A percentile compares a stretch with the other conserved stretches of the same genome.
These are phyloP conservation scores for Ephestia elutella DNA, from an alignment of 1,140 invertebrate species.

Conservation along the genomic window DNA sequence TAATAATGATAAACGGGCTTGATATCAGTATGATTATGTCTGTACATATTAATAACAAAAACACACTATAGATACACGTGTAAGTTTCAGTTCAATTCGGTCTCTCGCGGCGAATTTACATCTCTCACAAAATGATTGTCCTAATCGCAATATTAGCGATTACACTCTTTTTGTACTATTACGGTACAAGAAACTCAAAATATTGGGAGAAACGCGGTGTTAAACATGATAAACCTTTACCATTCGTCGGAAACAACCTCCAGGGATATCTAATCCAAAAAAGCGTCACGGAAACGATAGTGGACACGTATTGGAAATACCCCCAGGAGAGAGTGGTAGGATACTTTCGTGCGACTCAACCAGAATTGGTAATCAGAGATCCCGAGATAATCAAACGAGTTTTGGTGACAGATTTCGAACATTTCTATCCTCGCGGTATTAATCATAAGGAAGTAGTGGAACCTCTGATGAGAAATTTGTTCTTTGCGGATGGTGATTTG, in stretches of 20 bases:
- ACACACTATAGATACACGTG: no score
- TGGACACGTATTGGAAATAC: constrained; percentile 21
- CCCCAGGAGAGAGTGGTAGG: constrained; percentile 29
- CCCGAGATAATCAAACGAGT: constrained; percentile 26
- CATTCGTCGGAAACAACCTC: constrained; percentile 24
- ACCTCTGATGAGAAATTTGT: constrained; percentile 42
- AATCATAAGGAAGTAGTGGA: constrained; percentile 39
- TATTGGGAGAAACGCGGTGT: constrained; percentile 35
- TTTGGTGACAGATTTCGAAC: constrained; percentile 22
- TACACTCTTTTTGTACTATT: not conserved
- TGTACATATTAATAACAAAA: no score
- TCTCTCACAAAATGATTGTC: not conserved
- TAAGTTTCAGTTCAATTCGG: no score
- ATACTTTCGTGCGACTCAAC: constrained; percentile 15
- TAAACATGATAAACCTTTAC: constrained; percentile 30
- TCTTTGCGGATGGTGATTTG: constrained; percentile 49
- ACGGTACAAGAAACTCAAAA: not conserved
- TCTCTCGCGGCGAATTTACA: not conserved
- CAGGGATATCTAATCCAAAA: constrained; percentile 16
- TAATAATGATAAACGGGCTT: no score
- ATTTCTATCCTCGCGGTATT: constrained; percentile 27
- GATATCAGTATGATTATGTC: no score
- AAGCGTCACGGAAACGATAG: constrained; percentile 18
- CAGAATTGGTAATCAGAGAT: constrained; percentile 24
- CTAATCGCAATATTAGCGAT: not conserved